Evolutionary conservation across 2,797 vertebrate species (phyloP).

Genomic region (Rhinophrynus dorsalis): DNA sequence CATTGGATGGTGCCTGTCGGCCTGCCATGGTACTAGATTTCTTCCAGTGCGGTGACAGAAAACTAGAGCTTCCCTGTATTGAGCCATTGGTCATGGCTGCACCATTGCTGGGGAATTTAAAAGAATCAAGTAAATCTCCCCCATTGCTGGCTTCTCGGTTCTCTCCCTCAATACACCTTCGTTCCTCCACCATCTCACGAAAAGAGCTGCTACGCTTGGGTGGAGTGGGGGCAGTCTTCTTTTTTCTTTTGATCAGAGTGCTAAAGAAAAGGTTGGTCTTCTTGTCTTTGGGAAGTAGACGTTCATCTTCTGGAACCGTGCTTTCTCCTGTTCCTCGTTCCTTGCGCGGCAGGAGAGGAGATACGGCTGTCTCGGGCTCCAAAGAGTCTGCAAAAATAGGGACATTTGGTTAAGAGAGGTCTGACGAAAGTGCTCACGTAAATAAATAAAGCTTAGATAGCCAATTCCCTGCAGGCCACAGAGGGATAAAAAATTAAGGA

Average conservation of each 20-base stretch:
- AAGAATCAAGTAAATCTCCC: conserved; percentile 69
- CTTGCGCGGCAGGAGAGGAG: conserved; percentile 89
- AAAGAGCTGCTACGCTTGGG: conserved; percentile 96
- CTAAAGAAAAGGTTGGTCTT: conserved; percentile 83
- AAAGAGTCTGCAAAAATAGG: conserved; percentile 70
- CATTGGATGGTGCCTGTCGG: conserved; percentile 66
- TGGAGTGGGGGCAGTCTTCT: conserved; percentile 88
- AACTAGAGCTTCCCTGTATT: conserved; percentile 69
- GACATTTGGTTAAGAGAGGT: too few relatives aligned
- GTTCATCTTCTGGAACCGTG: conserved; percentile 86
- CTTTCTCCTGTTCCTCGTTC: conserved; percentile 78
- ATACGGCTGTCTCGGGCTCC: conserved; percentile 81
- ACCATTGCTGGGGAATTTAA: conserved; percentile 72
- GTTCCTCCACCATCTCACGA: conserved; percentile 83
- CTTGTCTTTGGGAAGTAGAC: conserved; percentile 85
- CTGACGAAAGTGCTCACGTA: too few relatives aligned
- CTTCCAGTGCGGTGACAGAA: conserved; percentile 79
- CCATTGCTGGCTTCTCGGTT: conserved; percentile 78
- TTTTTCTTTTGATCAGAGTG: conserved; percentile 95
- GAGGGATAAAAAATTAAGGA: too few relatives aligned
- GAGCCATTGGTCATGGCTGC: conserved; percentile 80
- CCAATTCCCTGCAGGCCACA: too few relatives aligned
- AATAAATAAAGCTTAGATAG: too few relatives aligned
- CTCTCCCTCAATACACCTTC: conserved; percentile 65
- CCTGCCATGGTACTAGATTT: conserved; percentile 75